phyloP scores from a whole-genome alignment of 1,140 invertebrate genomes.

The Panonychus citri region DNA sequence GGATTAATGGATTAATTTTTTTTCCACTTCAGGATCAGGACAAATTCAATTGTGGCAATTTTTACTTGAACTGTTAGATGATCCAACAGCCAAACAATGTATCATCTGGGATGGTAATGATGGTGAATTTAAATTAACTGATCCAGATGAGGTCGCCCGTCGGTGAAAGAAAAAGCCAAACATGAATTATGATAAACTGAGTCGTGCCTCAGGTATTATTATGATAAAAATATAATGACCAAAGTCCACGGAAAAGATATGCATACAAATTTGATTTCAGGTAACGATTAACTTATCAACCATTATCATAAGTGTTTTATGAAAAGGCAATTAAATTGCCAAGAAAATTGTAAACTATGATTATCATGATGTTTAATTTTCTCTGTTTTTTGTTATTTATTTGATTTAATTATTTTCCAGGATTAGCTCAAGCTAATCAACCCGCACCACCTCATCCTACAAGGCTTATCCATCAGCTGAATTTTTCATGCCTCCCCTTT shows the following conservation, averaged over 20 bases:
- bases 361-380: background rate
- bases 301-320: background rate
- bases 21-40: constrained; percentile 24
- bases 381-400: background rate
- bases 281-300: background rate
- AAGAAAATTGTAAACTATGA: background rate
- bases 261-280: constrained; percentile 94
- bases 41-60: constrained; percentile 97
- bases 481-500: constrained; percentile 24
- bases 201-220: constrained; percentile 32
- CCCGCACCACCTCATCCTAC: constrained; percentile 56
- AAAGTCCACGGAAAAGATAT: constrained; percentile 40
- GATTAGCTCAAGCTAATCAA: constrained; percentile 69
- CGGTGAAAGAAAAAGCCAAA: constrained; percentile 36
- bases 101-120: constrained; percentile 30
- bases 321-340: background rate
- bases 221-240: constrained; percentile 37
- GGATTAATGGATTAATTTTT: background rate
- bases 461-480: constrained; percentile 69
- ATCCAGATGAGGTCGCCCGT: constrained; percentile 35
- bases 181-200: constrained; percentile 38
- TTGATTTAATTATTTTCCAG: constrained; percentile 20
- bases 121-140: constrained; percentile 33
- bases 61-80: constrained; percentile 64
- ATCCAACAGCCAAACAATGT: constrained; percentile 38